Base-by-base conservation (phyloP, 2,888 invertebrate species). In the Muschampia plurimacula region DNA sequence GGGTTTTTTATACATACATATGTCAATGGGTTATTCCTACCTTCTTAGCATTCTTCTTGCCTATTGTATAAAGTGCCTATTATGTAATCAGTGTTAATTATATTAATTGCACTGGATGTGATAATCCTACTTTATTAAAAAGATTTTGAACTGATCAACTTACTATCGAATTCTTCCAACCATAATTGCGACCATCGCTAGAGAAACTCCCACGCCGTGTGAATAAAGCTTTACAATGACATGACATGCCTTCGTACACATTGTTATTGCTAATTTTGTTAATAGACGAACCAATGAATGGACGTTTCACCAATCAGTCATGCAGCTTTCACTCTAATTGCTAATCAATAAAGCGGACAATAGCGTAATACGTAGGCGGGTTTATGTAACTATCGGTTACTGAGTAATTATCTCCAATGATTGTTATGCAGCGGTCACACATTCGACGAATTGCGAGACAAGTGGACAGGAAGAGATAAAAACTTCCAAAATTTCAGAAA, bases 301-400 rank as follows among this genome's bases (percentile, higher is more conserved):
- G 36, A 15, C 81, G 83, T 86, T 87, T 84, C 86, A 83, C 84
- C 80, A 75, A 87, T 88, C 84, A 83, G 70, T 64, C 70, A 84
- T 87, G 60, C 77, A 74, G 86, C 88, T 90, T 90, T 90, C 89
- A 84, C 86, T 79, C 82, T 89, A 89, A 90, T 88, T 82, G 82
- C 74, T 69, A 79, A 68, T 78, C 80, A 85, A 85, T 88, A 87
- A 86, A 82, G 82, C 84, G 83, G 84, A 83, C 87, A 89, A 87
- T 85, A 77, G 81, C 80, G 72, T 59, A 59, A 59, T 81, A 82
- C 69, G 41, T 9, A 63, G 15, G 55, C 62, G 5, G 52, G 67
- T 67, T 44, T 72, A 44, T 63, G 67, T 72, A 63, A 57, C 67
- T 36, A 67, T 63, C 63, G 32, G 41, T 67, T 66, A 49, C 15